A percentile compares a stretch with the other conserved stretches of the same genome.
These are phyloP conservation scores for Sesia bembeciformis DNA, from an alignment of 2,888 invertebrate species.

Conservation along the genomic window DNA sequence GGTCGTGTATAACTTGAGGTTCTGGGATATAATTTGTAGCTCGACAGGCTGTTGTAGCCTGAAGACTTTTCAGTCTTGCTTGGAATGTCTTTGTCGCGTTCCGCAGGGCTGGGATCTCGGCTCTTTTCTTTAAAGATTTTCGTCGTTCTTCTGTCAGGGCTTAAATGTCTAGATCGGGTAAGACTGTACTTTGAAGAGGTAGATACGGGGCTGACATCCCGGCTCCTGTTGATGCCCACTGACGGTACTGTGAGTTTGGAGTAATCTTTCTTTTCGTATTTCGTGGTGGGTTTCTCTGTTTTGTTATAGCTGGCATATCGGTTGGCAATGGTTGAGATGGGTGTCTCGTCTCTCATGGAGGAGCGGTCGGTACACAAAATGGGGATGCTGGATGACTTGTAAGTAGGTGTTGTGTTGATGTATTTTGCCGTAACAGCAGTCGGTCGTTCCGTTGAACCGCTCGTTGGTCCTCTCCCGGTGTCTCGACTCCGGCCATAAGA, in stretches of 20 bases:
- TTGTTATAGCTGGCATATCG: conserved; percentile 55
- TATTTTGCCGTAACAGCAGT: conserved; percentile 65
- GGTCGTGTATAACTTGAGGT: conserved; percentile 51
- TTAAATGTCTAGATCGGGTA: conserved; percentile 59
- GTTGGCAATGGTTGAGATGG: conserved; percentile 54
- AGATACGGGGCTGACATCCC: conserved; percentile 74
- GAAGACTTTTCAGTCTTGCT: conserved; percentile 71
- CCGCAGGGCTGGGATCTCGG: conserved; percentile 74
- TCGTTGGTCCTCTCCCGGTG: conserved; percentile 29
- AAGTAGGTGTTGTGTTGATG: conserved; percentile 48
- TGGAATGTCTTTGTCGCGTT: conserved; percentile 72
- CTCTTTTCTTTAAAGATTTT: conserved; percentile 57
- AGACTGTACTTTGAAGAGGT: conserved; percentile 53
- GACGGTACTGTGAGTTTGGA: conserved; percentile 52
- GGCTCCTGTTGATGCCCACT: conserved; percentile 48
- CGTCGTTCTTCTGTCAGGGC: conserved; percentile 58
- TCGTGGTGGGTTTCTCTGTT: conserved; percentile 23
- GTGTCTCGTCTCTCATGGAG: conserved; percentile 45
- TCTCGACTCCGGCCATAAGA: conserved; percentile 53
- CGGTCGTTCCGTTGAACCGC: conserved; percentile 38
- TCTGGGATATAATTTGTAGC: conserved; percentile 70
- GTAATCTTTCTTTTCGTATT: conserved; percentile 66
- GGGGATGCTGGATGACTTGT: conserved; percentile 66
- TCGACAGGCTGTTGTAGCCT: conserved; percentile 63
- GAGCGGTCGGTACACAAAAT: conserved; percentile 47